Percentiles rank a stretch among this genome's conserved stretches.
phyloP scores from a whole-genome alignment of 2,888 invertebrate genomes.

The Campoletis raptor region DNA sequence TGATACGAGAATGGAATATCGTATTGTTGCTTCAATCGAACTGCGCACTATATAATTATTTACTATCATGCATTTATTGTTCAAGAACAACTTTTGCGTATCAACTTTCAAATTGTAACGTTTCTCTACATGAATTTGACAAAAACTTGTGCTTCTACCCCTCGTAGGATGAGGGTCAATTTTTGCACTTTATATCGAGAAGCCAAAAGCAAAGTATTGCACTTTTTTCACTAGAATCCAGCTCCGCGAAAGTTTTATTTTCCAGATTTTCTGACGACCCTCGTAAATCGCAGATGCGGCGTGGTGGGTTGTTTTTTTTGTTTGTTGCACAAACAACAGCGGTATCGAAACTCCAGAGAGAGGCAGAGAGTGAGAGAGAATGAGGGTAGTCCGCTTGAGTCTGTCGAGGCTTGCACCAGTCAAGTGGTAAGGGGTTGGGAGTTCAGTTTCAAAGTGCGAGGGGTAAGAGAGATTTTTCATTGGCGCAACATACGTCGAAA shows the following conservation, averaged over 20 bases:
- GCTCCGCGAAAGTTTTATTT: background rate
- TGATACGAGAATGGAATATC: background rate
- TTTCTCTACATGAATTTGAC: background rate
- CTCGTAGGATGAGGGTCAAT: background rate
- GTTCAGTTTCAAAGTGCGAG: constrained; percentile 14
- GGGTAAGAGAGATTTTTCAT: constrained; percentile 48
- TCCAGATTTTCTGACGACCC: constrained; percentile 1
- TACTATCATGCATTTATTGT: background rate
- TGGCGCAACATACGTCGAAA: constrained; percentile 77
- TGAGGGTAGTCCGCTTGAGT: constrained; percentile 21
- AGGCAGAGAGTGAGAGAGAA: background rate
- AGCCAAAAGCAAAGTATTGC: background rate
- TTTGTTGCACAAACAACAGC: constrained; percentile 23
- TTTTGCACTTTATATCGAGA: background rate
- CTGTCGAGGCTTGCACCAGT: constrained; percentile 7
- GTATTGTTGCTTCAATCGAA: no score
- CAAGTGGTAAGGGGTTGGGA: constrained; percentile 22
- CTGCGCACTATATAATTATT: no score
- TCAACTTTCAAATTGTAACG: background rate
- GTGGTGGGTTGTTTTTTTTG: constrained; percentile 4
- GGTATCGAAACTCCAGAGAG: constrained; percentile 1
- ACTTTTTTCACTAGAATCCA: constrained; percentile 3
- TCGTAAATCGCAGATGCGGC: constrained; percentile 41
- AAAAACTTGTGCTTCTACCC: background rate
- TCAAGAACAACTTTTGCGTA: background rate